Percentiles rank a stretch among this genome's conserved stretches.
Evolutionary conservation across 1,140 invertebrate genomes (phyloP).

Genomic region (Copidosoma floridanum): DNA sequence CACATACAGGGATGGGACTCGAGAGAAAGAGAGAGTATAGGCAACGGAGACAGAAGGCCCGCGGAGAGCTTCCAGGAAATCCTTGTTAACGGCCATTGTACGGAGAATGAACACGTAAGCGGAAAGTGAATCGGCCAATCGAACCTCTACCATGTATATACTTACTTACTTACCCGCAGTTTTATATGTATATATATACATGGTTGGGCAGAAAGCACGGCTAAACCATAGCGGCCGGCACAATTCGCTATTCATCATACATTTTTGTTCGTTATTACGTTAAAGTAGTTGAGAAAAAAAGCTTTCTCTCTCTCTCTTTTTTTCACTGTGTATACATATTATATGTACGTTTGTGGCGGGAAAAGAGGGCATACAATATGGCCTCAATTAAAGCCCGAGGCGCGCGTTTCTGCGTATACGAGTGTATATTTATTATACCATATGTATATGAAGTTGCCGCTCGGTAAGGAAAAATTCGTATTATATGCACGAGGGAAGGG

Average conservation of each 20-base stretch:
- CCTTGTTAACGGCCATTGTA: constrained; percentile 29
- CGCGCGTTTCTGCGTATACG: too few relatives aligned
- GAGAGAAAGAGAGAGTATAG: background rate
- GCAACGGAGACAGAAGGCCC: background rate
- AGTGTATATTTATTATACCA: too few relatives aligned
- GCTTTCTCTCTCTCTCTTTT: background rate
- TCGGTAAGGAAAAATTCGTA: too few relatives aligned
- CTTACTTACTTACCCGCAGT: too few relatives aligned
- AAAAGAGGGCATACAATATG: constrained; percentile 2
- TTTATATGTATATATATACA: too few relatives aligned
- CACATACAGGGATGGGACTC: background rate
- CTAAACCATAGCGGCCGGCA: background rate
- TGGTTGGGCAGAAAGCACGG: too few relatives aligned
- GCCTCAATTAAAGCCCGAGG: constrained; percentile 23
- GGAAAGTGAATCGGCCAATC: constrained; percentile 29
- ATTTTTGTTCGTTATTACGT: constrained; percentile 29
- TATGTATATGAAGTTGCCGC: too few relatives aligned
- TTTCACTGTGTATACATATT: too few relatives aligned
- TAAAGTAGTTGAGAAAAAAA: constrained; percentile 14
- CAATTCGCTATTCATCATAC: constrained; percentile 29
- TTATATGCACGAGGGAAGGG: constrained; percentile 28
- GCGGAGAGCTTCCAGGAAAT: constrained; percentile 27
- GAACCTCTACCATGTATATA: too few relatives aligned
- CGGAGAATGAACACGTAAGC: constrained; percentile 29
- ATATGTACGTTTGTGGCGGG: too few relatives aligned